Evolutionary conservation across 2,113 vertebrate genomes (phyloP).

Genomic region (Channa argus): DNA sequence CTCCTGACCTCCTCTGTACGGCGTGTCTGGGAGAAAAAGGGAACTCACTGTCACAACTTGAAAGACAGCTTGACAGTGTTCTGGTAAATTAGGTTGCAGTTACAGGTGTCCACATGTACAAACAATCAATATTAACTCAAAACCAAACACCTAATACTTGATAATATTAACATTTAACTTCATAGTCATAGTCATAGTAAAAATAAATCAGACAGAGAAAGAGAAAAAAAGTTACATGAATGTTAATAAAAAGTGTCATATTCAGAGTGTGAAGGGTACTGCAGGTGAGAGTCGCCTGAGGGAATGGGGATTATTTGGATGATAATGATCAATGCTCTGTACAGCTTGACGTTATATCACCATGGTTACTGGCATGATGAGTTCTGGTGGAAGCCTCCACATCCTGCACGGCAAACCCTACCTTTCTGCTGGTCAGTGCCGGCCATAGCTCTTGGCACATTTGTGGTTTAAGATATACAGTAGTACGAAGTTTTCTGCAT

Average conservation of each 20-base stretch:
- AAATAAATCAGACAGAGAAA: background rate
- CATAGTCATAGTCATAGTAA: no score
- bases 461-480: background rate
- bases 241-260: slow-evolving; percentile 35
- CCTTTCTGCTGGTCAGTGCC: slow-evolving; percentile 1
- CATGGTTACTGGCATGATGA: slow-evolving; percentile 63
- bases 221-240: background rate
- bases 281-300: slow-evolving; percentile 37
- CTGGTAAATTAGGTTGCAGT: background rate
- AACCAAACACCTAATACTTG: background rate
- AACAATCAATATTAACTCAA: background rate
- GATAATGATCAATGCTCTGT: slow-evolving; percentile 63
- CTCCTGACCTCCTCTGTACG: slow-evolving; percentile 88
- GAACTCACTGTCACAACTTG: background rate
- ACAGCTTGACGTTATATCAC: slow-evolving; percentile 53
- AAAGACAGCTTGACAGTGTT: background rate
- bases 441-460: slow-evolving; percentile 8
- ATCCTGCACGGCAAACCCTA: slow-evolving; percentile 3
- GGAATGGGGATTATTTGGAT: slow-evolving; percentile 57
- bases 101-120: background rate
- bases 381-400: slow-evolving; percentile 26
- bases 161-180: no score
- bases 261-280: slow-evolving; percentile 36
- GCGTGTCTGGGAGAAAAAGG: slow-evolving; percentile 75
- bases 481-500: slow-evolving; percentile 1